These are phyloP conservation scores for Emmelina monodactyla DNA, from an alignment of 2,888 invertebrate species.

Conservation along the genomic window DNA sequence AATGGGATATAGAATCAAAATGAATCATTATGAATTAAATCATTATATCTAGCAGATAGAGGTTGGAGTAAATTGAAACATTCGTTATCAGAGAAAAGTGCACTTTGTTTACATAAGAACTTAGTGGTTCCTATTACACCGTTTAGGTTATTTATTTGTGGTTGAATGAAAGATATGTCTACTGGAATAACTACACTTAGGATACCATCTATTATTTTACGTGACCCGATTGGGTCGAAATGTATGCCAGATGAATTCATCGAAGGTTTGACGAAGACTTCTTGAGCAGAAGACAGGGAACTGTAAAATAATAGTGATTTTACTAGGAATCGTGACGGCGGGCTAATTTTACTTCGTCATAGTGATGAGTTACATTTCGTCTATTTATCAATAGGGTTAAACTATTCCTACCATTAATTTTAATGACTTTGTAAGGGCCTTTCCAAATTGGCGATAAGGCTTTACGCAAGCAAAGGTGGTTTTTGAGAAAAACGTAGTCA, in stretches of 20 bases:
- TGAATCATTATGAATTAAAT: neutral
- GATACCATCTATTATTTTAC: slow-evolving; percentile 12
- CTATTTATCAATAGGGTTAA: slow-evolving; percentile 16
- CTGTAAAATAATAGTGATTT: no score
- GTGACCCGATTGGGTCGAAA: slow-evolving; percentile 15
- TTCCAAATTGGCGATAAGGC: slow-evolving; percentile 19
- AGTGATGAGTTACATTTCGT: slow-evolving; percentile 15
- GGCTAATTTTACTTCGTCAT: slow-evolving; percentile 14
- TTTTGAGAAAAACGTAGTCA: slow-evolving; percentile 16
- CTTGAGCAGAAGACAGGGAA: no score
- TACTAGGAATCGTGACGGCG: no score
- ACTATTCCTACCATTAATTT: slow-evolving; percentile 17
- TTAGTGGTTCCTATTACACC: slow-evolving; percentile 8
- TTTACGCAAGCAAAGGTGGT: slow-evolving; percentile 16
- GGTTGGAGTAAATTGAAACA: slow-evolving; percentile 2
- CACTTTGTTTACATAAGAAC: slow-evolving; percentile 11
- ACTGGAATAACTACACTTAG: slow-evolving; percentile 12
- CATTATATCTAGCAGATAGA: neutral
- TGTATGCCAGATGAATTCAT: slow-evolving; percentile 17
- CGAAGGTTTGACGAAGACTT: no score
- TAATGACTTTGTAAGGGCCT: slow-evolving; percentile 19
- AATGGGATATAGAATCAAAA: neutral
- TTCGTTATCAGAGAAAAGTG: slow-evolving; percentile 1
- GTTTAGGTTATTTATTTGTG: slow-evolving; percentile 16
- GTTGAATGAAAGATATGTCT: slow-evolving; percentile 13